phyloP scores from a whole-genome alignment of 2,113 vertebrate genomes.

The Anthoscopus minutus region DNA sequence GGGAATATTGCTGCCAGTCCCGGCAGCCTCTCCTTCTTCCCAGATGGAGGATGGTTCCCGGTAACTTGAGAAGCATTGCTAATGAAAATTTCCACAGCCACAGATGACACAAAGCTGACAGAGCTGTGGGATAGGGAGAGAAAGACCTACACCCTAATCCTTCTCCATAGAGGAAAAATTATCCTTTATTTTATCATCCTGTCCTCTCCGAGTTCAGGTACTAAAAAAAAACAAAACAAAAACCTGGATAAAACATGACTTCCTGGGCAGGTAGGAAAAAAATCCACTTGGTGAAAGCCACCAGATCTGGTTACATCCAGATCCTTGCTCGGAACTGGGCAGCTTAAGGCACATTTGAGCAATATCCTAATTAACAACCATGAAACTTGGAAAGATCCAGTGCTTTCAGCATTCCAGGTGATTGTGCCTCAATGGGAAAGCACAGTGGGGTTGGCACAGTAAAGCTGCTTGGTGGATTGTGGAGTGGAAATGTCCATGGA shows the following conservation, averaged over 20 bases:
- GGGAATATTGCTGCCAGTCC: neutral
- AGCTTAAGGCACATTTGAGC: neutral
- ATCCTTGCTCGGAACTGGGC: neutral
- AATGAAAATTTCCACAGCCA: neutral
- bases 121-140: neutral
- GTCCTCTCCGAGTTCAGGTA: neutral
- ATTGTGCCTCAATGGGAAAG: neutral
- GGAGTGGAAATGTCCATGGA: neutral
- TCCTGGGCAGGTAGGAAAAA: neutral
- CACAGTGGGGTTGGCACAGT: accelerated
- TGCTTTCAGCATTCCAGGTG: neutral
- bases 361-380: neutral
- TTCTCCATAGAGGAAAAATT: neutral
- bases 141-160: neutral
- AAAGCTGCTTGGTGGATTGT: neutral
- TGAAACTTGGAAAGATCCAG: neutral
- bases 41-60: neutral
- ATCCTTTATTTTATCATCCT: neutral
- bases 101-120: neutral
- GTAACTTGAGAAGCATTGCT: neutral
- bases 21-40: neutral
- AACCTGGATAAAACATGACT: neutral
- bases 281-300: neutral
- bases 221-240: neutral
- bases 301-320: neutral